Conservation (phyloP, 2,113 vertebrate genomes). For the Tachycineta bicolor region DNA sequence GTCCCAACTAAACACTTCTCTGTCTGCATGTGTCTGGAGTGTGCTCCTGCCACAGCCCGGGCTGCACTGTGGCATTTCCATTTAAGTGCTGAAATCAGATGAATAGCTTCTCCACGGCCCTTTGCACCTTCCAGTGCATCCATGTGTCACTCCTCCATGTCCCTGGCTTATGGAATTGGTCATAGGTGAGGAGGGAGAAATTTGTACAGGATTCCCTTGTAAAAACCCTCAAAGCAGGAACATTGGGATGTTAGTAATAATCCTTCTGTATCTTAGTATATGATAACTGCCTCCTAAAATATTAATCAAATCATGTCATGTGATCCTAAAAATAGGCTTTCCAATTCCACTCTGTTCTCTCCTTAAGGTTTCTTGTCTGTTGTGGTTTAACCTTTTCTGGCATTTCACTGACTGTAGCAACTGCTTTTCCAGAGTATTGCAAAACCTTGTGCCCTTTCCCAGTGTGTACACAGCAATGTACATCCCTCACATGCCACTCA, state of each 20-base stretch:
- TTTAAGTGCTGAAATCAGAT: background rate
- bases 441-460: conserved; percentile 62
- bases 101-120: background rate
- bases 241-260: conserved; percentile 16
- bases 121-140: background rate
- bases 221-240: background rate
- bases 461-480: background rate
- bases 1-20: background rate
- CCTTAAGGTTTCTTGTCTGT: conserved; percentile 49
- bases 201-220: background rate
- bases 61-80: background rate
- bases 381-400: conserved; percentile 73
- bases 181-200: background rate
- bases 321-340: conserved; percentile 71
- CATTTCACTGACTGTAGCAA: conserved; percentile 71
- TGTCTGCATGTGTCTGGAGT: background rate
- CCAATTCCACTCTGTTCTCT: conserved; percentile 41
- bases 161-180: background rate
- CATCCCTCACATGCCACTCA: background rate
- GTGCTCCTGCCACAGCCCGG: background rate
- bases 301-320: conserved; percentile 68
- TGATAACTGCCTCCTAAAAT: conserved; percentile 69
- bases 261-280: conserved; percentile 48
- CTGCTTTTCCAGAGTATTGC: conserved; percentile 51
- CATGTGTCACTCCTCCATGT: background rate